Conservation (phyloP, 2,888 invertebrate genomes). For the Dryobotodes eremita region DNA sequence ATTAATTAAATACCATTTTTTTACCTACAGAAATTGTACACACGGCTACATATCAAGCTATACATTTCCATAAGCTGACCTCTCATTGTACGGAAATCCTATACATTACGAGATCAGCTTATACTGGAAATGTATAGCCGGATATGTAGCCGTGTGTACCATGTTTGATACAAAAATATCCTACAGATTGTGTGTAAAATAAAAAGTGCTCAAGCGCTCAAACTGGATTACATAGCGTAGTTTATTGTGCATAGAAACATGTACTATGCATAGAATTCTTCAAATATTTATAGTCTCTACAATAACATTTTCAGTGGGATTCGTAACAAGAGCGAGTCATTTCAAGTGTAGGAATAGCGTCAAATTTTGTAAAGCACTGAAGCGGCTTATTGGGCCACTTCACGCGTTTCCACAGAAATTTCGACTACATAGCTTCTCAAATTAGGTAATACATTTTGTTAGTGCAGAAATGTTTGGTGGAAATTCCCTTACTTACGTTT, state of each 20-base stretch:
- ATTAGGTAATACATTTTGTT: conserved; percentile 41
- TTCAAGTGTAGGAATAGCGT: conserved; percentile 37
- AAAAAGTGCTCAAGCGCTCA: background rate
- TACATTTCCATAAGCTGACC: too few species aligned
- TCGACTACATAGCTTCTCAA: conserved; percentile 22
- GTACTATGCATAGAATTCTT: conserved; percentile 24
- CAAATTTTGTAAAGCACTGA: conserved; percentile 61
- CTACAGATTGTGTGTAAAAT: background rate
- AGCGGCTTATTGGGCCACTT: conserved; percentile 44
- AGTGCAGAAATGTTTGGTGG: conserved; percentile 19
- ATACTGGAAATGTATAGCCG: too few species aligned
- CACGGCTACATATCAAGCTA: too few species aligned
- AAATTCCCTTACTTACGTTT: background rate
- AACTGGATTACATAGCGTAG: background rate
- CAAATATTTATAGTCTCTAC: conserved; percentile 45
- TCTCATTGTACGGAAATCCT: too few species aligned
- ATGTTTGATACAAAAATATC: background rate
- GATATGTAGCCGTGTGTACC: too few species aligned
- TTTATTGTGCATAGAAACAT: conserved; percentile 13
- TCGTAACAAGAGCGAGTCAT: conserved; percentile 28
- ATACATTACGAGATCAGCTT: too few species aligned
- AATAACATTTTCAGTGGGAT: conserved; percentile 45
- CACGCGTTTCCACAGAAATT: conserved; percentile 28
- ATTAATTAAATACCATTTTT: background rate
- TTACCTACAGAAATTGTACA: background rate